Evolutionary conservation across 92 coral and sea anemone genomes (phyloP).

Genomic region (Galaxea fascicularis): DNA sequence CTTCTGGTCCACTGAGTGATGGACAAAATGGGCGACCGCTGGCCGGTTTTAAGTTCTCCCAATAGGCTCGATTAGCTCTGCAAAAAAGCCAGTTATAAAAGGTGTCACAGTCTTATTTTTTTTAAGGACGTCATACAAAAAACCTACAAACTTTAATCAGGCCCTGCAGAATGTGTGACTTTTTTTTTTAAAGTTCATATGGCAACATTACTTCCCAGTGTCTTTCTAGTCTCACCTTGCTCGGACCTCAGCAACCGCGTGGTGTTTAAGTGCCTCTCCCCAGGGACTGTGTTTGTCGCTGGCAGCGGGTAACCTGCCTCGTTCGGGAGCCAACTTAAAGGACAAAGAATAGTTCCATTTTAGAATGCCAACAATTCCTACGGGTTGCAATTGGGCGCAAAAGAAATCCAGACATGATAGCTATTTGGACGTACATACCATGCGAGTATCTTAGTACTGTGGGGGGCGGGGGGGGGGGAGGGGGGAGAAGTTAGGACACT

Average conservation of each 20-base stretch:
- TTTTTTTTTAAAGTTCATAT: neutral
- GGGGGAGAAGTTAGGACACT: no score
- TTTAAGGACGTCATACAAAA: no score
- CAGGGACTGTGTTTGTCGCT: conserved; percentile 71
- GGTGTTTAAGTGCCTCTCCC: conserved; percentile 51
- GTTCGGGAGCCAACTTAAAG: conserved; percentile 71
- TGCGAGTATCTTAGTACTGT: no score
- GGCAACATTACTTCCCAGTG: neutral
- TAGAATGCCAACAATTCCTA: no score
- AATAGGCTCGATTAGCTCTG: conserved; percentile 53
- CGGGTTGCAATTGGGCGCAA: no score
- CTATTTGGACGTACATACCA: no score
- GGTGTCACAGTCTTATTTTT: neutral
- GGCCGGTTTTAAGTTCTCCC: conserved; percentile 73
- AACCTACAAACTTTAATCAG: no score
- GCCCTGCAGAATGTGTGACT: no score
- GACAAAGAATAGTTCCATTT: neutral
- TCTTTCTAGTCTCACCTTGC: neutral
- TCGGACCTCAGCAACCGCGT: neutral
- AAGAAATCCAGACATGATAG: no score
- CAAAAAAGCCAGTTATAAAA: neutral
- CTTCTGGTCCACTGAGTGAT: conserved; percentile 43
- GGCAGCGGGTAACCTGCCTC: conserved; percentile 65
- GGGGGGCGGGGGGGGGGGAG: no score
- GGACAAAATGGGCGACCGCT: conserved; percentile 70